Evolutionary conservation across 2,888 invertebrate genomes (phyloP), one percentile per base, ranked within the genome.

Genomic region (Limnephilus lunatus): DNA sequence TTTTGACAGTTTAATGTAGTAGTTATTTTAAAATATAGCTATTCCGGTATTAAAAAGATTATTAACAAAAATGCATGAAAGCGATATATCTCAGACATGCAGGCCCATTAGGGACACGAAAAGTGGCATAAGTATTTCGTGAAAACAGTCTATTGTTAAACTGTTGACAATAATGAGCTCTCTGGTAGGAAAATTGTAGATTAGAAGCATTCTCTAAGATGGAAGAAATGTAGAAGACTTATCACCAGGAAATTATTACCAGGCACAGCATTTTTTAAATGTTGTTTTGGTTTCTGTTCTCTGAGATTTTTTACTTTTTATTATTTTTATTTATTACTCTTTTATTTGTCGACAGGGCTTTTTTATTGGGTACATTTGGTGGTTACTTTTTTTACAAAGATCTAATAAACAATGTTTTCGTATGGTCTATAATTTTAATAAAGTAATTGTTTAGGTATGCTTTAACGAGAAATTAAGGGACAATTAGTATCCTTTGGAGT

Each of bases 81-180:
- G 14, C 82, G 19, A 15, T 30, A 68, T 68, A 82, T 82, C 31
- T 82, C 7, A 32, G 32, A 32, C 82, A 82, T 82, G 82, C 82
- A 82, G 32, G 32, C n/a, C 35, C 35, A 85, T 85, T 85, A 85
- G 85, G n/a, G 44, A 85, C 85, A 85, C 85, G 85, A 44, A 35
- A n/a, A n/a, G 39, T n/a, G 39, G 25, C 32, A 39, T n/a, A 85
- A 85, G 85, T 35, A 35, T 25, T 39, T 32, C 39, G 14, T 35
- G 32, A 35, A n/a, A 39, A 82, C 30, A 85, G 32, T 15, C 85
- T n/a, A 39, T 85, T 39, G 85, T 85, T 39, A 85, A 85, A 85
- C 39, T 85, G 85, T 85, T 85, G 85, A 85, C 85, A 85, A 85
- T 85, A 85, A 85, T 85, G 85, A 85, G 32, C 85, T 85, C 35